A percentile compares a stretch with the other conserved stretches of the same genome.
phyloP scores from a whole-genome alignment of 2,113 vertebrate species.

The Lophura nycthemera region DNA sequence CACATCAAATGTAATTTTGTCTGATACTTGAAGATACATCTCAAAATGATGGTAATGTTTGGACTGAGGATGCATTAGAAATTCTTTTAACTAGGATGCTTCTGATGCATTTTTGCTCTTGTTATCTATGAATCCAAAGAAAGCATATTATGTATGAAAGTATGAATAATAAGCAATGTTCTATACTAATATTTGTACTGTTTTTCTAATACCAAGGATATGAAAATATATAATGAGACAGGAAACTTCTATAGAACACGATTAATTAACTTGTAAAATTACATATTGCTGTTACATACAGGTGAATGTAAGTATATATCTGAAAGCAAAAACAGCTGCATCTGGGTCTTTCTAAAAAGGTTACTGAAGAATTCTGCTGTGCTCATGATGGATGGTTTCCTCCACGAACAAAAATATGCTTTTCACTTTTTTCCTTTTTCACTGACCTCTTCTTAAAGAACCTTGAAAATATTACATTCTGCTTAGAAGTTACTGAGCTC shows the following conservation, averaged over 20 bases:
- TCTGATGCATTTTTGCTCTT: neutral
- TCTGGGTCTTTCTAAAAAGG: neutral
- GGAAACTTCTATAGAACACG: neutral
- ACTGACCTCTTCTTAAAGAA: neutral
- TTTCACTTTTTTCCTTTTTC: neutral
- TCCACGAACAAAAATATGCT: neutral
- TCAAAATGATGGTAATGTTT: neutral
- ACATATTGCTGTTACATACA: neutral
- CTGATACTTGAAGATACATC: neutral
- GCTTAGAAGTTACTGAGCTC: neutral
- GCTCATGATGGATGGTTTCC: neutral
- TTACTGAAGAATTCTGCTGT: neutral
- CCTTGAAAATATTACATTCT: neutral
- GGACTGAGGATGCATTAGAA: neutral
- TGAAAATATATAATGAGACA: conserved; percentile 20
- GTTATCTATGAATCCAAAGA: neutral
- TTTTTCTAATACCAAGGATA: conserved; percentile 12
- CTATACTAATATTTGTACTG: neutral
- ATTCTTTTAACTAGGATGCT: conserved; percentile 4
- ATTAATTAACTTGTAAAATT: conserved; percentile 53
- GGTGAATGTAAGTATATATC: neutral
- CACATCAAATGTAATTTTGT: conserved; percentile 38
- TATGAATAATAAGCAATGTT: neutral
- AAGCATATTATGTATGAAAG: neutral
- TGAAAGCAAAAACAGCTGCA: conserved; percentile 32